Conservation (phyloP, 2,797 vertebrate genomes). For the Steatocranus sp. region DNA sequence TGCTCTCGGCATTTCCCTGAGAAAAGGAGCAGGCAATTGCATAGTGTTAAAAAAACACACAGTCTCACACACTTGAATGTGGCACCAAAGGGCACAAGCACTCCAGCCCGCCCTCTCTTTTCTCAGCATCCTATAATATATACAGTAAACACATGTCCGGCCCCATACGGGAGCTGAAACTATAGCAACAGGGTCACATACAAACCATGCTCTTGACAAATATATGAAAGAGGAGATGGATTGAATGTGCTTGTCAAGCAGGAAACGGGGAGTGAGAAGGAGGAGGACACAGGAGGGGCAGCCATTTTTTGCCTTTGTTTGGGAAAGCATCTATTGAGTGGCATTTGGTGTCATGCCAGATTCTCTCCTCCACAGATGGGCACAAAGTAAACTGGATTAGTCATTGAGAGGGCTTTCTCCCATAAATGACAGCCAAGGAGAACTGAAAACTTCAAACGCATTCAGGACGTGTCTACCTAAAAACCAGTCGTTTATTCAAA, state of each 20-base stretch:
- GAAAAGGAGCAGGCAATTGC: background rate
- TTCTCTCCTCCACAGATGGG: slow-evolving; percentile 52
- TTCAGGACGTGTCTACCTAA: slow-evolving; percentile 43
- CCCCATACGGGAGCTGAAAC: slow-evolving; percentile 44
- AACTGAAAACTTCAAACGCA: slow-evolving; percentile 52
- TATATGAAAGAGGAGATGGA: slow-evolving; percentile 51
- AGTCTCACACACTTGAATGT: slow-evolving; percentile 39
- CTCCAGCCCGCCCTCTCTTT: slow-evolving; percentile 41
- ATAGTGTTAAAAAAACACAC: slow-evolving; percentile 23
- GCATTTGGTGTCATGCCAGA: slow-evolving; percentile 72
- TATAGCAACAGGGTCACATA: slow-evolving; percentile 63
- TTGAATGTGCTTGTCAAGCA: slow-evolving; percentile 53
- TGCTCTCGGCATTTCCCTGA: slow-evolving; percentile 1
- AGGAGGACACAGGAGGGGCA: slow-evolving; percentile 29
- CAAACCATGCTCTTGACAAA: slow-evolving; percentile 70
- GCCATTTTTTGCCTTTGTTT: slow-evolving; percentile 55
- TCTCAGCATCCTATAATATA: slow-evolving; percentile 57
- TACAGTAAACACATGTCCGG: slow-evolving; percentile 63
- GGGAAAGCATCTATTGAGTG: slow-evolving; percentile 61
- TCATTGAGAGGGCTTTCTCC: slow-evolving; percentile 54
- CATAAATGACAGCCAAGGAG: slow-evolving; percentile 48
- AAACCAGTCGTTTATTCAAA: slow-evolving; percentile 51
- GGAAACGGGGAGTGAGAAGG: slow-evolving; percentile 36
- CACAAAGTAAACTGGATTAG: slow-evolving; percentile 72
- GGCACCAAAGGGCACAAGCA: slow-evolving; percentile 42